A percentile compares a stretch with the other conserved stretches of the same genome.
These are phyloP conservation scores for Sebastes flavidus DNA, from an alignment of 2,797 vertebrate genomes.

Conservation along the genomic window DNA sequence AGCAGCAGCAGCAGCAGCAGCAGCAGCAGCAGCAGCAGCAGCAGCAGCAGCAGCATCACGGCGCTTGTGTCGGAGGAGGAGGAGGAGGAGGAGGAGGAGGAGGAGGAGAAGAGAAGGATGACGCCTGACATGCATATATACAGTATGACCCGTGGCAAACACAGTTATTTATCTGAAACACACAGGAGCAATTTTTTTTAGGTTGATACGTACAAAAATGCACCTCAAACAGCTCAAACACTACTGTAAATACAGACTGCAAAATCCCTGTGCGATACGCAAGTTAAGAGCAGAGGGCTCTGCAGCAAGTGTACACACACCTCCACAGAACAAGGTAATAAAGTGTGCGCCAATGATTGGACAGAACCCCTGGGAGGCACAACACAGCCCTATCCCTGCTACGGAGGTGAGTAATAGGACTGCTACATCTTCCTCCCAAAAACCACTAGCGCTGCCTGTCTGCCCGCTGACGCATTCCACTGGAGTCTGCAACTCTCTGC, in stretches of 20 bases:
- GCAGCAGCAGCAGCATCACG: background rate
- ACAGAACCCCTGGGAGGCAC: conserved; percentile 64
- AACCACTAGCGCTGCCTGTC: conserved; percentile 34
- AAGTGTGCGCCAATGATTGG: conserved; percentile 66
- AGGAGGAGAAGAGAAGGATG: conserved; percentile 10
- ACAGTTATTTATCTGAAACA: conserved; percentile 21
- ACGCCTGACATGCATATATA: conserved; percentile 1
- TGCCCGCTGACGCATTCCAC: conserved; percentile 58
- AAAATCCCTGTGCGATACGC: conserved; percentile 26
- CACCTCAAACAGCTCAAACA: background rate
- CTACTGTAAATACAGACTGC: conserved; percentile 11
- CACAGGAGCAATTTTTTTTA: conserved; percentile 14
- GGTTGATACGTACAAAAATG: background rate
- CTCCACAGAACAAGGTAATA: conserved; percentile 62
- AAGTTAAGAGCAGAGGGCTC: conserved; percentile 35
- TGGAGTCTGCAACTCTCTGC: conserved; percentile 37
- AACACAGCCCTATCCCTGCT: conserved; percentile 57
- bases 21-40: conserved; percentile 15
- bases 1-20: conserved; percentile 6
- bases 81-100: background rate
- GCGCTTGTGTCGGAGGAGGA: background rate
- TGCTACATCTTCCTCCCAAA: conserved; percentile 58
- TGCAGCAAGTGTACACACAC: conserved; percentile 41
- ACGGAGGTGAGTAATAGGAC: conserved; percentile 63
- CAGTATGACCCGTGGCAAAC: conserved; percentile 3